phyloP scores from a whole-genome alignment of 2,888 invertebrate genomes.

The Mimumesa dahlbomi region DNA sequence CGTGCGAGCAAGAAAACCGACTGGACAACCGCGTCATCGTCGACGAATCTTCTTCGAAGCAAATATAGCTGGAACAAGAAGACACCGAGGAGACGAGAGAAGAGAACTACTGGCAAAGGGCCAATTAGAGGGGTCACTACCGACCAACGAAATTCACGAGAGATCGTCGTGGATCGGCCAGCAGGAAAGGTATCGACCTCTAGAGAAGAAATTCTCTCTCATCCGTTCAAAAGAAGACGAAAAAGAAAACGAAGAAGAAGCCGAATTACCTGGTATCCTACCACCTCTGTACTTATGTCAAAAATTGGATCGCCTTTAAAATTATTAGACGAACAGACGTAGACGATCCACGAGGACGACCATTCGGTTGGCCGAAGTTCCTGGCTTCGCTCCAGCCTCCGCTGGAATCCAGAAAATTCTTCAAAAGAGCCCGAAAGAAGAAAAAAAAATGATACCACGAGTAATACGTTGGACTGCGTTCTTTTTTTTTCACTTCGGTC shows the following conservation, averaged over 20 bases:
- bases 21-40: conserved; percentile 59
- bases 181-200: conserved; percentile 12
- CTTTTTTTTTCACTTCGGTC: neutral
- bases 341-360: conserved; percentile 39
- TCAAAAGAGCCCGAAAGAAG: conserved; percentile 38
- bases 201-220: neutral
- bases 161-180: conserved; percentile 31
- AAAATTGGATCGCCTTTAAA: conserved; percentile 46
- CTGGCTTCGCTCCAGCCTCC: conserved; percentile 66
- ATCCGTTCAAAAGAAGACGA: neutral
- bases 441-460: conserved; percentile 12
- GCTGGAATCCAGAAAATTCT: conserved; percentile 64
- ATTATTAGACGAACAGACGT: conserved; percentile 42
- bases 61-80: conserved; percentile 72
- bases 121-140: conserved; percentile 65
- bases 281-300: conserved; percentile 1
- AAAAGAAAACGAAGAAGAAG: neutral
- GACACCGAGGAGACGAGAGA: conserved; percentile 52
- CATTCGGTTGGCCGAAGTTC: conserved; percentile 64
- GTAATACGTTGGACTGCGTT: neutral
- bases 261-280: neutral
- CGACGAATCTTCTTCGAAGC: conserved; percentile 62
- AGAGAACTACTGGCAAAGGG: conserved; percentile 59
- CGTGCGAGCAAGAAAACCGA: conserved; percentile 17
- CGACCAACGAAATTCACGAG: conserved; percentile 55